These are phyloP conservation scores for Ctenodactylus gundi DNA, from an alignment of 2,113 vertebrate genomes.

Conservation along the genomic window DNA sequence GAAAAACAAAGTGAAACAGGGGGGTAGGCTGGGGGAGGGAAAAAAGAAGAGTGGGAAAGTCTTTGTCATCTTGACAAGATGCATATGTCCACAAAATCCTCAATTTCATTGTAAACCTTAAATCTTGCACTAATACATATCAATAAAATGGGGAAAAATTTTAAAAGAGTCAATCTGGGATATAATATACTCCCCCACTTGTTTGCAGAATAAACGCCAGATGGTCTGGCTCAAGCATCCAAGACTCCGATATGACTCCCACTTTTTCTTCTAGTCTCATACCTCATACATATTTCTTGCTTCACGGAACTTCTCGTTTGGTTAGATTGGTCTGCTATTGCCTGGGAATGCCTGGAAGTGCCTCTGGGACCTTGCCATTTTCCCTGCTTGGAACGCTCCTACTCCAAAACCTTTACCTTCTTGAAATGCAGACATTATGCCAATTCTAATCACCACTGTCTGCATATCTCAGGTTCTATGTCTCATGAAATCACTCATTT, in stretches of 20 bases:
- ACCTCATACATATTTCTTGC: background rate
- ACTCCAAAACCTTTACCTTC: background rate
- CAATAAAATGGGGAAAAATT: no score
- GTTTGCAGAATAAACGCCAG: background rate
- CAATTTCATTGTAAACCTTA: no score
- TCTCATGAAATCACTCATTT: slow-evolving; percentile 9
- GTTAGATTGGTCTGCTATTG: background rate
- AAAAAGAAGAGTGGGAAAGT: no score
- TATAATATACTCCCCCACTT: no score
- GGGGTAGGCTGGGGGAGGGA: no score
- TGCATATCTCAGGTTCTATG: background rate
- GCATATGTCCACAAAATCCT: no score
- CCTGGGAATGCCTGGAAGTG: background rate
- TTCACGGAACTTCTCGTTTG: background rate
- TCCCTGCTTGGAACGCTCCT: background rate
- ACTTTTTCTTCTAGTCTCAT: background rate
- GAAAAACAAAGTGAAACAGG: no score
- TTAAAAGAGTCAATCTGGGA: background rate
- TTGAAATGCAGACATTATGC: background rate
- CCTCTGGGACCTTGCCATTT: background rate
- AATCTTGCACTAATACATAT: no score
- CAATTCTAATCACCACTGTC: background rate
- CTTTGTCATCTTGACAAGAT: no score
- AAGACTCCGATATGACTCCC: background rate
- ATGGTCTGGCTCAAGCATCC: background rate